Conservation (phyloP, 2,797 vertebrate species). For the Glossophaga mutica region DNA sequence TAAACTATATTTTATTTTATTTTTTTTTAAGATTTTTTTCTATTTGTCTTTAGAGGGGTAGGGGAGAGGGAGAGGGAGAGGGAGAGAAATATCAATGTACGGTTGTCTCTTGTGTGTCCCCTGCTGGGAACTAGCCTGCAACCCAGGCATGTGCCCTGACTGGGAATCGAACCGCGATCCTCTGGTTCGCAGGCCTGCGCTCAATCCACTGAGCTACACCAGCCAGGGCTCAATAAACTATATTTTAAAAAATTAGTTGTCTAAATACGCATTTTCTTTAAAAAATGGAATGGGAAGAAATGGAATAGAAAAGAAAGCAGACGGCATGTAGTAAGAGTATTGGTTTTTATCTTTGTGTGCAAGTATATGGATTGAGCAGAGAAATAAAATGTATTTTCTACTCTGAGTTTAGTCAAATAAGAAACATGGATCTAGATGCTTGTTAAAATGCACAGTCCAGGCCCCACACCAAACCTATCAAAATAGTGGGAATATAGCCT, state of each 20-base stretch:
- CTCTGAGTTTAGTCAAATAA: not conserved
- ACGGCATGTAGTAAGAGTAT: not conserved
- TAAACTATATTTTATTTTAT: no score
- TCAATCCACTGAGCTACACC: no score
- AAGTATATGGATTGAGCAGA: not conserved
- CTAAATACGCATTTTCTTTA: not conserved
- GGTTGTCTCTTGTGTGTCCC: no score
- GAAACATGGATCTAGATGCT: not conserved
- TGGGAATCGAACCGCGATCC: no score
- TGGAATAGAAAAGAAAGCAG: not conserved
- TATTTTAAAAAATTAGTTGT: slow-evolving; percentile 7
- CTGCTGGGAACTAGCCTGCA: no score
- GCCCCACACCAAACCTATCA: not conserved
- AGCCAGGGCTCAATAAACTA: no score
- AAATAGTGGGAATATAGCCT: not conserved
- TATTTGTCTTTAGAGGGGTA: no score
- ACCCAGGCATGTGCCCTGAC: no score
- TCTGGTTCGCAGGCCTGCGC: no score
- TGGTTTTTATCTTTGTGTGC: not conserved
- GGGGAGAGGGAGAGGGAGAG: no score
- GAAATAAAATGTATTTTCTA: not conserved
- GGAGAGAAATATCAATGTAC: no score
- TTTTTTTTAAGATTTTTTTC: no score
- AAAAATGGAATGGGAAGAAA: not conserved
- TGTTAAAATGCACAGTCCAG: not conserved